These are phyloP conservation scores for Verasper variegatus DNA, from an alignment of 2,113 vertebrate genomes.

Conservation along the genomic window DNA sequence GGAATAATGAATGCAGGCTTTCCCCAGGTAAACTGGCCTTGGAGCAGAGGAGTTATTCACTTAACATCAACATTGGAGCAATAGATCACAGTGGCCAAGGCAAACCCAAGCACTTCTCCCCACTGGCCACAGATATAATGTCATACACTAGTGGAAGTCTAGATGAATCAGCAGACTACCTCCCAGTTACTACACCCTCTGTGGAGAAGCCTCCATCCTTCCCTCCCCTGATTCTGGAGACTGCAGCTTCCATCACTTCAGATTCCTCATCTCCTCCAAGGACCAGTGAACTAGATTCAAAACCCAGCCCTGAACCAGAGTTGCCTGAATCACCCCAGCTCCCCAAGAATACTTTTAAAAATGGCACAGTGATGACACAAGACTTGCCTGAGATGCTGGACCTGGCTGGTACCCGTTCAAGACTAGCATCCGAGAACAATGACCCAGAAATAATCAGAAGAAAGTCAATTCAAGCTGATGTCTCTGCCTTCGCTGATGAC, in stretches of 20 bases:
- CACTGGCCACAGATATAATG: slow-evolving; percentile 95
- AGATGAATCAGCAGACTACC: slow-evolving; percentile 92
- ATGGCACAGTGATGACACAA: slow-evolving; percentile 90
- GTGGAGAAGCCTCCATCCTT: slow-evolving; percentile 89
- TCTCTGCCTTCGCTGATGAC: slow-evolving; percentile 80
- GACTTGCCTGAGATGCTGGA: slow-evolving; percentile 98
- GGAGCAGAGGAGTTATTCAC: slow-evolving; percentile 97
- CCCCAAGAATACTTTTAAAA: slow-evolving; percentile 88
- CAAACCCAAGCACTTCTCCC: slow-evolving; percentile 90
- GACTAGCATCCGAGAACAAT: slow-evolving; percentile 88
- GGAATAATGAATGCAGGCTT: slow-evolving; percentile 89
- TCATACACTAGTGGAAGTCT: slow-evolving; percentile 95
- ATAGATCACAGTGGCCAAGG: slow-evolving; percentile 91
- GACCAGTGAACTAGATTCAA: slow-evolving; percentile 55
- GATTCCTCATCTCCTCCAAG: slow-evolving; percentile 80
- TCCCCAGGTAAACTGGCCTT: slow-evolving; percentile 97
- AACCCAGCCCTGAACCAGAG: slow-evolving; percentile 80
- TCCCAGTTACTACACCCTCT: slow-evolving; percentile 92
- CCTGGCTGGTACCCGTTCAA: slow-evolving; percentile 90
- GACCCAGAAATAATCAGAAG: slow-evolving; percentile 87
- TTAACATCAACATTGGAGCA: slow-evolving; percentile 95
- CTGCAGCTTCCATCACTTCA: slow-evolving; percentile 76
- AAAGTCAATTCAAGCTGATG: slow-evolving; percentile 86
- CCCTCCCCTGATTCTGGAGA: slow-evolving; percentile 84
- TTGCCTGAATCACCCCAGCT: slow-evolving; percentile 86